Evolutionary conservation across 2,797 vertebrate genomes (phyloP).

Genomic region (Jordanella pulchra): DNA sequence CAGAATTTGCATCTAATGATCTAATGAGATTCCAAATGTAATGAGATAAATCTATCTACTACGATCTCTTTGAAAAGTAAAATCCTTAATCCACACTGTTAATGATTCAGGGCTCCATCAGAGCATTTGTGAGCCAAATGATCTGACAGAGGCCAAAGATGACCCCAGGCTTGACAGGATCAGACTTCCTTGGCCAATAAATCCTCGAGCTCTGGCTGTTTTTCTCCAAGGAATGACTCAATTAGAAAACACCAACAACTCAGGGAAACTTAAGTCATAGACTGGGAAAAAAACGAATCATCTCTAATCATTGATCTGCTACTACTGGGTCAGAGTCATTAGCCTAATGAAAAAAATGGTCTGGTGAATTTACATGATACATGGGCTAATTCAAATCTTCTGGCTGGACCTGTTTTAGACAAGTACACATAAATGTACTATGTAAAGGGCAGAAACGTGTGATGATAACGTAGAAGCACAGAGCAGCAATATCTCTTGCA

Average conservation of each 20-base stretch:
- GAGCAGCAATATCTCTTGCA: not conserved
- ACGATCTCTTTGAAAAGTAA: conserved; percentile 52
- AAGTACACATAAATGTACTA: not conserved
- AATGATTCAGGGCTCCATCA: conserved; percentile 62
- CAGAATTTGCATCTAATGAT: conserved; percentile 60
- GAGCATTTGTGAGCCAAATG: conserved; percentile 48
- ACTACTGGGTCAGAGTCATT: conserved; percentile 48
- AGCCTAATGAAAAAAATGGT: conserved; percentile 50
- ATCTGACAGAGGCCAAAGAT: conserved; percentile 38
- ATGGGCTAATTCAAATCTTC: conserved; percentile 40
- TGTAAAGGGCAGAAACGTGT: conserved; percentile 11
- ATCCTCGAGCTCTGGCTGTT: conserved; percentile 67
- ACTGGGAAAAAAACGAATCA: conserved; percentile 52
- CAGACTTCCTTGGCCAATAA: conserved; percentile 55
- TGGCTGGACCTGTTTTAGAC: conserved; percentile 21
- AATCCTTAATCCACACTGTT: conserved; percentile 54
- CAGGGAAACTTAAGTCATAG: conserved; percentile 34
- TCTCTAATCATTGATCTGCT: conserved; percentile 60
- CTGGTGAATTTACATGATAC: conserved; percentile 34
- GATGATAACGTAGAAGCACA: conserved; percentile 2
- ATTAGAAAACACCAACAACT: conserved; percentile 34
- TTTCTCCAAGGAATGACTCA: conserved; percentile 56
- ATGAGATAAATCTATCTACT: conserved; percentile 68
- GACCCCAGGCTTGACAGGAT: conserved; percentile 54
- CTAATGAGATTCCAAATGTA: conserved; percentile 67